Conservation (phyloP, 2,888 invertebrate species). For the Hedya salicella region DNA sequence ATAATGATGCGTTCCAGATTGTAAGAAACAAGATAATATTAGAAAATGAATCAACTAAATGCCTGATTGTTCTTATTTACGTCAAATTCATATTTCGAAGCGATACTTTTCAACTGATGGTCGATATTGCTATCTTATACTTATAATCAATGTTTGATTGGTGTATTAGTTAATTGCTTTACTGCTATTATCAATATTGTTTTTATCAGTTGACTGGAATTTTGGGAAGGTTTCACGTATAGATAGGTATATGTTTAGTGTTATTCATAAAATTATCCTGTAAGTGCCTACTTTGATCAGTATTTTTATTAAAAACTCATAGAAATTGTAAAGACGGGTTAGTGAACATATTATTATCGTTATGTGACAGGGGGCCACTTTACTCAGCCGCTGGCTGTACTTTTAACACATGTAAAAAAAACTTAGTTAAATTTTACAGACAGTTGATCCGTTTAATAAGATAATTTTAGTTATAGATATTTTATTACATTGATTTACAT, state of each 20-base stretch:
- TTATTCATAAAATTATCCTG: neutral
- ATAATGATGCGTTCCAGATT: too few relatives aligned
- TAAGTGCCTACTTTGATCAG: too few relatives aligned
- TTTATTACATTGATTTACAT: too few relatives aligned
- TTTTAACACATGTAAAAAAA: too few relatives aligned
- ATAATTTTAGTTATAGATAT: too few relatives aligned
- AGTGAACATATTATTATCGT: too few relatives aligned
- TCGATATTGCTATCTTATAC: constrained; percentile 11
- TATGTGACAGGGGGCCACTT: too few relatives aligned
- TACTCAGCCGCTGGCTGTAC: too few relatives aligned
- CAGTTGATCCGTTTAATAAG: too few relatives aligned
- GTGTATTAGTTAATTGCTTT: constrained; percentile 37
- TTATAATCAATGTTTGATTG: constrained; percentile 37
- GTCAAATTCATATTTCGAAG: neutral
- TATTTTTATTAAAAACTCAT: too few relatives aligned
- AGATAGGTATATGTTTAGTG: neutral
- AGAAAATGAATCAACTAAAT: neutral
- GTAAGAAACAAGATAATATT: neutral
- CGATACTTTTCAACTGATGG: constrained; percentile 13
- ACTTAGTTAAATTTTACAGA: too few relatives aligned
- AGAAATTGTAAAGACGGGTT: too few relatives aligned
- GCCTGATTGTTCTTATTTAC: constrained; percentile 7
- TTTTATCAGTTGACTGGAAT: constrained; percentile 31
- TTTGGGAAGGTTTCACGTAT: constrained; percentile 16
- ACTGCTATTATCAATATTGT: constrained; percentile 37